These are phyloP conservation scores for Zingel zingel DNA, from an alignment of 2,113 vertebrate species.

Conservation along the genomic window DNA sequence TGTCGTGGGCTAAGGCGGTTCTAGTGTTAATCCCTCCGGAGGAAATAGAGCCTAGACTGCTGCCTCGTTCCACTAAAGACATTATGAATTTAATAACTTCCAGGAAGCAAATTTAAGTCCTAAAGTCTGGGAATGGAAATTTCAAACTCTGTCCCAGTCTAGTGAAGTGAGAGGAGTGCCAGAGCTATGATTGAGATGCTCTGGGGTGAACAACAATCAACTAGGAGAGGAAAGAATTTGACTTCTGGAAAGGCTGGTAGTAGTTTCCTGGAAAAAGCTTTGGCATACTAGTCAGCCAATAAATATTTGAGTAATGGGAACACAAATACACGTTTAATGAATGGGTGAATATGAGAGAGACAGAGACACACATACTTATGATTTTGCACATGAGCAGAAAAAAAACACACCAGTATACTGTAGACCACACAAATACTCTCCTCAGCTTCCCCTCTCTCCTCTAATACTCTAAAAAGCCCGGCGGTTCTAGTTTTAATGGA, in stretches of 20 bases:
- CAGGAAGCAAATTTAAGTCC: neutral
- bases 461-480: too few species aligned
- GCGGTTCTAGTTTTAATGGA: too few species aligned
- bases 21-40: too few species aligned
- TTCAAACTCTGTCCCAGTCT: neutral
- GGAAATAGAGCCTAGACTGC: conserved; percentile 4
- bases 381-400: neutral
- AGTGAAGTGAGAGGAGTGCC: neutral
- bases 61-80: neutral
- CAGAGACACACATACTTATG: neutral
- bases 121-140: conserved; percentile 23
- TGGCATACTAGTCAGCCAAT: neutral
- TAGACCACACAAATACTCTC: neutral
- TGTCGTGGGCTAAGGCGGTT: too few species aligned
- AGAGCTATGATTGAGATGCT: conserved; percentile 46
- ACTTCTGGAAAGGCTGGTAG: conserved; percentile 53
- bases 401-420: neutral
- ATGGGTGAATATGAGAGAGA: neutral
- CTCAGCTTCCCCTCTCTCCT: too few species aligned
- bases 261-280: conserved; percentile 55
- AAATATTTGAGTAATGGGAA: conserved; percentile 36
- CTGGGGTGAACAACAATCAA: conserved; percentile 33
- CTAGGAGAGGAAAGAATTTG: conserved; percentile 50
- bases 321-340: conserved; percentile 41
- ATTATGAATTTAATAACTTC: conserved; percentile 2